Evolutionary conservation across 2,888 invertebrate genomes (phyloP).

Genomic region (Caenorhabditis uteleia): DNA sequence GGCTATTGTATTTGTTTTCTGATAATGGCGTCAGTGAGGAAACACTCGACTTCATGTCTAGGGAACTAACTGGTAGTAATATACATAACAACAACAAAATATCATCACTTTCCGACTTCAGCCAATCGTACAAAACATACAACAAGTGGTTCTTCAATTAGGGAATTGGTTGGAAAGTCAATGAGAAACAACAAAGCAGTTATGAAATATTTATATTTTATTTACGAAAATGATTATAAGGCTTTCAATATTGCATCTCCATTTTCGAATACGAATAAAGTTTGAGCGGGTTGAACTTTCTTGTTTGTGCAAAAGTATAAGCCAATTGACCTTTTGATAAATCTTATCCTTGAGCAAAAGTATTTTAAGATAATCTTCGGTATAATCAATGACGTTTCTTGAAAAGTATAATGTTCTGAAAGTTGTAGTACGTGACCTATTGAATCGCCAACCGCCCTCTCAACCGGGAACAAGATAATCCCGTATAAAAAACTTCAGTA

Average conservation of each 20-base stretch:
- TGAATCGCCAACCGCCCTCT: no score
- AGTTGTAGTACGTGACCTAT: no score
- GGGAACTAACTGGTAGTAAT: conserved; percentile 16
- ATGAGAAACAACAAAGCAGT: conserved; percentile 11
- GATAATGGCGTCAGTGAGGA: conserved; percentile 11
- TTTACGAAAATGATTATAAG: conserved; percentile 25
- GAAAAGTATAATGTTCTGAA: no score
- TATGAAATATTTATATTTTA: conserved; percentile 13
- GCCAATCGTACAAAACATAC: conserved; percentile 29
- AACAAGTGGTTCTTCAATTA: conserved; percentile 24
- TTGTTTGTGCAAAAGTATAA: no score
- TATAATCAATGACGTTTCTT: no score
- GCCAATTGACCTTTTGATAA: no score
- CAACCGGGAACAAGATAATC: no score
- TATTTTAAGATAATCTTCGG: no score
- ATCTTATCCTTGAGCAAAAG: no score
- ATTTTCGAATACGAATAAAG: no score
- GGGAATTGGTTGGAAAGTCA: conserved; percentile 4
- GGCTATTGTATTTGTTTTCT: conserved; percentile 10
- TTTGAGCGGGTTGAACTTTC: no score
- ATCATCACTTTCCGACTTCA: conserved; percentile 5
- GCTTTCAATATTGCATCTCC: conserved; percentile 21
- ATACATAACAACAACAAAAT: not conserved
- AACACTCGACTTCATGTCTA: conserved; percentile 4
- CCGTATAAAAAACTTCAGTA: no score